Base-by-base conservation (phyloP, 2,888 invertebrate genomes). In the Galerucella nymphaeae region DNA sequence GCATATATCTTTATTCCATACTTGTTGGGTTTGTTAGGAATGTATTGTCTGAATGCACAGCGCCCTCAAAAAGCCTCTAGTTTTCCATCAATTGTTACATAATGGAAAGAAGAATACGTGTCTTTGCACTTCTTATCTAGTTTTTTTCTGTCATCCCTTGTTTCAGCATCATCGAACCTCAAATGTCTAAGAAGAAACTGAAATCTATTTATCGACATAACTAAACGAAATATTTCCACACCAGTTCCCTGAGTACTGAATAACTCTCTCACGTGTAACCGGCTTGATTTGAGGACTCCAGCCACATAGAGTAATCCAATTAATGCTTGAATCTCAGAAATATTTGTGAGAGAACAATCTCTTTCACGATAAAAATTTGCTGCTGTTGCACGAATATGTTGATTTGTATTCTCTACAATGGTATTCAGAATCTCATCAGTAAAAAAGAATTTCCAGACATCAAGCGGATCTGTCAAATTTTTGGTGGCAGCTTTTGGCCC, bases 391-490 rank as follows among this genome's bases (percentile, higher is more conserved):
- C 70, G 71, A 58, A 82, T 81, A 57, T 78, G 76, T 71, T 75
- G 66, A 70, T 81, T 79, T 10, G 81, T 82, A 68, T 74, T 75
- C 66, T 73, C 67, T n/a, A 81, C 78, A 66, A 80, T 79, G 30
- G 78, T 74, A 23, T 77, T 70, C 9, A 81, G 48, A 58, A 81
- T 77, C 58, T 75, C 71, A 30, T 72, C 71, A 62, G 20, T 20
- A 45, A 67, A 58, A 18, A 42, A 42, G 11, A 11, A 42, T 42
- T 42, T 42, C 11, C 10, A 42, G 20, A 59, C 18, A 18, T 10
- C 20, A 8, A 55, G 16, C 0, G 16, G 9, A 16, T n/a, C 10
- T 2, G 18, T 55, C 20, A 55, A 55, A 55, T 55, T 55, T 55
- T 55, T 45, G 2, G 14, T 14, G 4, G 45, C 45, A 13, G 14